Base-by-base conservation (phyloP, 2,888 invertebrate species). In the Sphinx pinastri region DNA sequence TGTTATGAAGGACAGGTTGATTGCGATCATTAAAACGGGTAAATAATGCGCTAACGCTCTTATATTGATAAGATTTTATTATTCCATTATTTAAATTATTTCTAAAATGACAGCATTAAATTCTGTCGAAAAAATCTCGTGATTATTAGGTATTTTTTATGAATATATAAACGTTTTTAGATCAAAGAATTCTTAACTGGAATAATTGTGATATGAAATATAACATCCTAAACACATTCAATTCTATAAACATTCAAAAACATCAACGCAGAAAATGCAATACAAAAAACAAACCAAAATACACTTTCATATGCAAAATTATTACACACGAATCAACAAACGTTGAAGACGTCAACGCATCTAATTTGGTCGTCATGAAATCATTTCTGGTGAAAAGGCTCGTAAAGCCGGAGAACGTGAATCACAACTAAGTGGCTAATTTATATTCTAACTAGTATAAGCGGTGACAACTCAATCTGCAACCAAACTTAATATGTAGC, bases 401-500 rank as follows among this genome's bases (percentile, higher is more conserved):
- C 86, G 84, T 90, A 90, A 90, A 89, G 79, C 79, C 72, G 79
- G 77, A 16, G 7, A 86, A 89, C 88, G 89, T 88, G 90, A 88
- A 88, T 86, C 85, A 81, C 85, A 80, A 86, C 82, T 88, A 92
- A 91, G 82, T 84, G 83, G 81, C 79, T 85, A 84, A 84, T 91
- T 91, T 88, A 87, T 90, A 92, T 91, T 88, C 89, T 84, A 82
- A 84, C 83, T 81, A 82, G 84, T 80, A 75, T 74, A 77, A 79
- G 77, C 76, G 88, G 84, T 89, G 92, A 93, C 91, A 89, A 88
- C 90, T 92, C 87, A 92, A 93, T 93, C 86, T 87, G 58, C 80
- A 79, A 73, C 77, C 79, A 71, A 75, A 73, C 72, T 75, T 80
- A 81, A 84, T 83, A 82, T 81, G 79, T 80, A 72, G 72, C 70